phyloP scores from a whole-genome alignment of 2,888 invertebrate species.

The Stictocephala bisonia region DNA sequence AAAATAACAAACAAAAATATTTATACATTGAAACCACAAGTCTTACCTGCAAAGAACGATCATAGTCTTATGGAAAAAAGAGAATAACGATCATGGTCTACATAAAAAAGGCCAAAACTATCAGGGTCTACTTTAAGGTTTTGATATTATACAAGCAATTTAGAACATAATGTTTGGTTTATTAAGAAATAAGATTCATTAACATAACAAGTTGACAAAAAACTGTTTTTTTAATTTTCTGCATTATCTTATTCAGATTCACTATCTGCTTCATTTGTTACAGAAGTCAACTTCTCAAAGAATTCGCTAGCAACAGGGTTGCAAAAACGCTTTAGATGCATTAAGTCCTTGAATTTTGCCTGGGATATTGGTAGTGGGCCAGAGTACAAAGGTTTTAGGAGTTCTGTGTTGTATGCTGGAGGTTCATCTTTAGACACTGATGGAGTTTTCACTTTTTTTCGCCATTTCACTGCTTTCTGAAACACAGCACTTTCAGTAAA shows the following conservation, averaged over 20 bases:
- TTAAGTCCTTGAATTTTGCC: slow-evolving; percentile 21
- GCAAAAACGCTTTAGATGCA: slow-evolving; percentile 34
- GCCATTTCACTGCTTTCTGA: slow-evolving; percentile 1
- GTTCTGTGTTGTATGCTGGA: slow-evolving; percentile 29
- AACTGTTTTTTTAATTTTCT: slow-evolving; percentile 1
- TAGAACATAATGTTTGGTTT: neutral
- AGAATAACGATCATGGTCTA: slow-evolving; percentile 20
- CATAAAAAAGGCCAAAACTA: neutral
- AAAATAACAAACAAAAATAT: slow-evolving; percentile 16
- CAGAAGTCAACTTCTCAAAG: slow-evolving; percentile 31
- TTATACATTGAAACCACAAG: slow-evolving; percentile 17
- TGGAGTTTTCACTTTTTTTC: slow-evolving; percentile 16
- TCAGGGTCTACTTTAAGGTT: slow-evolving; percentile 1
- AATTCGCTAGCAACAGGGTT: slow-evolving; percentile 12
- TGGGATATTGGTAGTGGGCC: slow-evolving; percentile 6
- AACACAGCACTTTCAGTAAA: slow-evolving; percentile 36
- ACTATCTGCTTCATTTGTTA: slow-evolving; percentile 3
- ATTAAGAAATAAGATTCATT: slow-evolving; percentile 1
- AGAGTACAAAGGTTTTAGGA: slow-evolving; percentile 7
- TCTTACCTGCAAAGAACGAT: slow-evolving; percentile 22
- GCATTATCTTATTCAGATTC: slow-evolving; percentile 6
- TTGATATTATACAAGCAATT: neutral
- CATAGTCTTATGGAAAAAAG: slow-evolving; percentile 16
- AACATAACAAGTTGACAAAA: slow-evolving; percentile 4
- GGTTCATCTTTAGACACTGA: neutral